Conservation (phyloP, 2,888 invertebrate genomes). For the Cryptops parisi region DNA sequence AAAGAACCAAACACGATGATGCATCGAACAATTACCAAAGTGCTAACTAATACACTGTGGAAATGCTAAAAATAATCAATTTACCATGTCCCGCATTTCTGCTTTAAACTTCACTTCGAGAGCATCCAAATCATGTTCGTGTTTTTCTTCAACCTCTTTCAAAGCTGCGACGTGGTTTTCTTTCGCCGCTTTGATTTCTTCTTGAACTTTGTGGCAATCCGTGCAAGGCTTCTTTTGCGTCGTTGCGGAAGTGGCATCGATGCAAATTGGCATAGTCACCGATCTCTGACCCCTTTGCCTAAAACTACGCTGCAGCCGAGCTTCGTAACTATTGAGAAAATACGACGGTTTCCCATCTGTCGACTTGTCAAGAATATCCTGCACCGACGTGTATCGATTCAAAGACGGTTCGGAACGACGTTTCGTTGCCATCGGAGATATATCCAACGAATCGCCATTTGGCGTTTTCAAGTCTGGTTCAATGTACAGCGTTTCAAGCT, state of each 20-base stretch:
- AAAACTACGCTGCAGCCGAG: not conserved
- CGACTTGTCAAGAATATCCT: constrained; percentile 1
- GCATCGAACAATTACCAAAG: no score
- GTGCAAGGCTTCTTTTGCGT: not conserved
- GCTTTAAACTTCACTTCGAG: constrained; percentile 6
- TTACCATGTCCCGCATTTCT: constrained; percentile 1
- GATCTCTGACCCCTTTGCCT: constrained; percentile 7
- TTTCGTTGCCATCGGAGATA: not conserved
- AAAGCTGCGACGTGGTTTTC: not conserved
- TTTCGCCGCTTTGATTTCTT: not conserved
- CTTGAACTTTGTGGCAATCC: not conserved
- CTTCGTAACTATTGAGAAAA: constrained; percentile 7
- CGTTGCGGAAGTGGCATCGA: not conserved
- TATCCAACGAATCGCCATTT: no score
- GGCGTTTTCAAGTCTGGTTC: not conserved
- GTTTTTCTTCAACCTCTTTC: not conserved
- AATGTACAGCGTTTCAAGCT: not conserved
- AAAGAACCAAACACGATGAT: not conserved
- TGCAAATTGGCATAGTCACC: constrained; percentile 6
- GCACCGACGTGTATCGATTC: not conserved
- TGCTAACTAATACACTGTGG: no score
- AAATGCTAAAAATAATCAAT: no score
- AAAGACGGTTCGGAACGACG: not conserved
- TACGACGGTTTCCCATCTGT: constrained; percentile 10
- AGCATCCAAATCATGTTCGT: not conserved